These are phyloP conservation scores for Clivina fossor DNA, from an alignment of 2,888 invertebrate species.

Conservation along the genomic window DNA sequence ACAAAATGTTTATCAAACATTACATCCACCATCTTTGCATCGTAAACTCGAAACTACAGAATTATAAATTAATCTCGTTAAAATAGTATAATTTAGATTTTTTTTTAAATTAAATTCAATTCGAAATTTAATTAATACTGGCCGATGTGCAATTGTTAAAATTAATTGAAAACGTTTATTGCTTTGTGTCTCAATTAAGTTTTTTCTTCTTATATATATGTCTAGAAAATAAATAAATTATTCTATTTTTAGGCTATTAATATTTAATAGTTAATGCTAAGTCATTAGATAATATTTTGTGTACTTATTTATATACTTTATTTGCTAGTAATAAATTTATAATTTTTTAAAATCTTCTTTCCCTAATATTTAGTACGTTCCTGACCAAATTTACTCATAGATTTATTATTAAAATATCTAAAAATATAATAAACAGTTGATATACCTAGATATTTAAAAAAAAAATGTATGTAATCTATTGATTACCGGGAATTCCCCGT, in stretches of 20 bases:
- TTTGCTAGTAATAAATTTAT: no score
- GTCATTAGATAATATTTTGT: conserved; percentile 20
- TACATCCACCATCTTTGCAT: conserved; percentile 54
- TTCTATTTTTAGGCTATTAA: not conserved
- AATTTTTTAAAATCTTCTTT: no score
- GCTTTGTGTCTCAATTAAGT: not conserved
- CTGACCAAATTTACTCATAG: no score
- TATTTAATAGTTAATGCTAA: conserved; percentile 14
- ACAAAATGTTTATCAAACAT: conserved; percentile 69
- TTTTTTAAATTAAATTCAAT: conserved; percentile 13
- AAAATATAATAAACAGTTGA: no score
- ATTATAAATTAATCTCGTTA: conserved; percentile 54
- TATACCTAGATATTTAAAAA: no score
- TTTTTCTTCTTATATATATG: not conserved
- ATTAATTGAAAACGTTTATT: conserved; percentile 8
- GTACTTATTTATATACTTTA: no score
- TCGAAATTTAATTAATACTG: conserved; percentile 17
- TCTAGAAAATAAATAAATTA: conserved; percentile 5
- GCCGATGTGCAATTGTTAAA: conserved; percentile 27
- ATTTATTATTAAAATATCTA: no score
- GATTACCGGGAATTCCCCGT: not conserved
- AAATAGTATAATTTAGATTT: conserved; percentile 8
- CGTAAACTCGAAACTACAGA: conserved; percentile 80
- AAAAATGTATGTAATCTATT: no score
- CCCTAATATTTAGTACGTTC: no score